Evolutionary conservation across 2,113 vertebrate genomes (phyloP).

Genomic region (Phalacrocorax pelagicus): DNA sequence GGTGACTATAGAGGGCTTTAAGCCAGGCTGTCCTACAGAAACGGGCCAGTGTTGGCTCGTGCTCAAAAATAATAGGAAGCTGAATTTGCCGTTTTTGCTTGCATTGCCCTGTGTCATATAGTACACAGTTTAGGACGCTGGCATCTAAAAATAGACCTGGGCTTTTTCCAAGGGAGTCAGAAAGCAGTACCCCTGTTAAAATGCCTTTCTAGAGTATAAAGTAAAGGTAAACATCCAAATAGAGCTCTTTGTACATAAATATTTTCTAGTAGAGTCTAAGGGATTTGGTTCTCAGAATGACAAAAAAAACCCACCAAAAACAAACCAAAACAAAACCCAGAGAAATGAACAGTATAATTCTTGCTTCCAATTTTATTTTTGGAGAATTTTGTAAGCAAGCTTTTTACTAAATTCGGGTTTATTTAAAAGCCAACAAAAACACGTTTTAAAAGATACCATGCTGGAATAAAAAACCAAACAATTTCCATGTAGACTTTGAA

Average conservation of each 20-base stretch:
- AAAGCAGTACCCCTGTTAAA: constrained; percentile 22
- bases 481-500: constrained; percentile 58
- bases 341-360: background rate
- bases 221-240: constrained; percentile 12
- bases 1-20: background rate
- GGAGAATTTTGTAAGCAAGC: background rate
- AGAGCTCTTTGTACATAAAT: background rate
- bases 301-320: background rate
- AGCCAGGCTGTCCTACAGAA: background rate
- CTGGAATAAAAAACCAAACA: constrained; percentile 51
- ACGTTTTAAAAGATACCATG: constrained; percentile 1
- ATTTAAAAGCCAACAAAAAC: constrained; percentile 39
- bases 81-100: constrained; percentile 18
- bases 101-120: background rate
- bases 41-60: background rate
- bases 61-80: constrained; percentile 51
- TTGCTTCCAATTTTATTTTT: background rate
- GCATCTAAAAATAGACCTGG: constrained; percentile 39
- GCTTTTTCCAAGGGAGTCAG: constrained; percentile 8
- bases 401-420: constrained; percentile 49
- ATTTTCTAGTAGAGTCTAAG: background rate
- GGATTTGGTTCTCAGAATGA: background rate
- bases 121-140: constrained; percentile 27
- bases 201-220: constrained; percentile 26
- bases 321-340: background rate